Base-by-base conservation (phyloP, 2,797 vertebrate genomes). In the Acanthurus leucopareius region DNA sequence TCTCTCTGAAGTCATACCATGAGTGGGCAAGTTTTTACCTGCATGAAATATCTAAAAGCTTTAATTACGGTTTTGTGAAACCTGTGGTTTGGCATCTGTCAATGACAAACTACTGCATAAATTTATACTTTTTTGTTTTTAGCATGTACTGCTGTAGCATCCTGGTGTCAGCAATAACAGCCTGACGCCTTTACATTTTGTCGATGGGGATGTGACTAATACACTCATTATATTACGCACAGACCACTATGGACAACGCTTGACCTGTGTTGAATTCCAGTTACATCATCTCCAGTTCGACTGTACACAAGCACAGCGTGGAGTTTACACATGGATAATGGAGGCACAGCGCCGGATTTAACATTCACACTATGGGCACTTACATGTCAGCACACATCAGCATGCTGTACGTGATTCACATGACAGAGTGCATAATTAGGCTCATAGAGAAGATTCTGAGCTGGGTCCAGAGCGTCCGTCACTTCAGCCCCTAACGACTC, bases 351-450 rank as follows among this genome's bases (percentile, higher is more conserved):
- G 69, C 57, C 14, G 25, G 75, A 82, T 90, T 91, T 81, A 86
- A 79, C 85, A 83, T 35, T 35, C 32, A 35, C 32, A 35, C 32
- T 85, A 79, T 71, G 70, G 86, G 76, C 86, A 82, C 77, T 82
- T 75, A 72, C 79, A 86, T 80, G 86, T 90, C 87, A 89, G 87
- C 85, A 62, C 86, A 67, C 75, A 86, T 91, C 88, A 89, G 88
- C 87, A 56, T 68, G 48, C 60, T 83, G 77, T 58, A 85, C 72
- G 77, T 87, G 88, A 80, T 87, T 74, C 82, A 80, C 87, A 83
- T 84, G 86, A 83, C 80, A 51, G 82, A 87, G 88, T 51, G 69
- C 74, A 79, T 84, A 74, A 84, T 83, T 71, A 60, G 69, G 64
- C 84, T 83, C 72, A 68, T 74, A 87, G 87, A 45, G 17, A 78